Percentiles rank a stretch among this genome's conserved stretches.
phyloP scores from a whole-genome alignment of 2,888 invertebrate genomes.

The Drosophila prolongata region DNA sequence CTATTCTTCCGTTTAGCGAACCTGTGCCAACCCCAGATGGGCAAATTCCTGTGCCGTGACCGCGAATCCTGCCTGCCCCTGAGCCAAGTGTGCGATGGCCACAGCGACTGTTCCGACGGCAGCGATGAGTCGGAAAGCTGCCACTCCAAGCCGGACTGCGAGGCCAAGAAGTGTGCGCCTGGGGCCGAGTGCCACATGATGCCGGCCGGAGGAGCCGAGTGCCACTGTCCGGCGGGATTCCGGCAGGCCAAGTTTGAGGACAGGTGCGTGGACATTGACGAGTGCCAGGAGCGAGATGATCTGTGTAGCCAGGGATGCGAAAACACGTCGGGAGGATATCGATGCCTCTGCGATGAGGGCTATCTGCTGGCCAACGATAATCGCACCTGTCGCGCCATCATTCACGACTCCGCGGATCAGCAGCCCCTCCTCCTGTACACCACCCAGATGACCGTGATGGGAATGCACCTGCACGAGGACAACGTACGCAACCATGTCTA shows the following conservation, averaged over 20 bases:
- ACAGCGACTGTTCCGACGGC: slow-evolving; percentile 86
- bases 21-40: slow-evolving; percentile 85
- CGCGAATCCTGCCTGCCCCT: slow-evolving; percentile 86
- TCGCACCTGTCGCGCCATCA: slow-evolving; percentile 85
- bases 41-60: slow-evolving; percentile 86
- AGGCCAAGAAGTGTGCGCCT: slow-evolving; percentile 75
- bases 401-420: slow-evolving; percentile 83
- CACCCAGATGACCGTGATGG: slow-evolving; percentile 88
- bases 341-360: slow-evolving; percentile 87
- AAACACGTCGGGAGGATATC: slow-evolving; percentile 87
- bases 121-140: slow-evolving; percentile 87
- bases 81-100: slow-evolving; percentile 86
- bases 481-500: slow-evolving; percentile 62
- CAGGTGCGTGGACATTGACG: slow-evolving; percentile 86
- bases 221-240: slow-evolving; percentile 86
- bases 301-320: slow-evolving; percentile 89
- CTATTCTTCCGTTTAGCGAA: slow-evolving; percentile 29
- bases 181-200: slow-evolving; percentile 84
- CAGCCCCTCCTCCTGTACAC: slow-evolving; percentile 89
- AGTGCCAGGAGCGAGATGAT: slow-evolving; percentile 87
- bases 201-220: slow-evolving; percentile 85
- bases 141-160: slow-evolving; percentile 70
- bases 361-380: slow-evolving; percentile 85
- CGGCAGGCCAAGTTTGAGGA: slow-evolving; percentile 60
- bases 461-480: slow-evolving; percentile 87